Conservation (phyloP, 2,797 vertebrate species). For the Danio kyathit region DNA sequence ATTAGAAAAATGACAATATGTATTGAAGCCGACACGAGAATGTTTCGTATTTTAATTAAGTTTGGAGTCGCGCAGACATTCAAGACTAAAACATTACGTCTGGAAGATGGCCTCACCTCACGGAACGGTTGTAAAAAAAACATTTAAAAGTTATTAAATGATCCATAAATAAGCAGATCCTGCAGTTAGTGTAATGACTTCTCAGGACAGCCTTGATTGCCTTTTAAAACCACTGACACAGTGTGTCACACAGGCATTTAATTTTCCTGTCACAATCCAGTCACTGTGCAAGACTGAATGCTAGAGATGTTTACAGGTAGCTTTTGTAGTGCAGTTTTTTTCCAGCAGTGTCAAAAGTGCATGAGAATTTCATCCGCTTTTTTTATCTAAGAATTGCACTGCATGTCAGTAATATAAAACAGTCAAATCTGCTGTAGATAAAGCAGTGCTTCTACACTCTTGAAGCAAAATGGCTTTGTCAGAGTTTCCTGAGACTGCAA, state of each 20-base stretch:
- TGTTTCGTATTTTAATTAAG: conserved; percentile 72
- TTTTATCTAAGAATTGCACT: not conserved
- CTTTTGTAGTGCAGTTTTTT: not conserved
- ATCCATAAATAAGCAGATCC: conserved; percentile 14
- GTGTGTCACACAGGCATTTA: not conserved
- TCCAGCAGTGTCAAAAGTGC: not conserved
- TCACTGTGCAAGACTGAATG: not conserved
- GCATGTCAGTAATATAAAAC: not conserved
- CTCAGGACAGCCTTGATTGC: not conserved
- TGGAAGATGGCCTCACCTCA: not conserved
- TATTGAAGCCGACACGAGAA: conserved; percentile 69
- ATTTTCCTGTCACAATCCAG: not conserved
- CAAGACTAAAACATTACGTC: conserved; percentile 1
- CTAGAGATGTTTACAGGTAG: conserved; percentile 26
- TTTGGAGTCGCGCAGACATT: conserved; percentile 46
- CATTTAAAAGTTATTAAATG: conserved; percentile 11
- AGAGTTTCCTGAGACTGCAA: not conserved
- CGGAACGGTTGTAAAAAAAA: conserved; percentile 10
- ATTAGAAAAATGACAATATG: conserved; percentile 76
- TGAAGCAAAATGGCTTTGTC: conserved; percentile 22
- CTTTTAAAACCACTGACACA: not conserved
- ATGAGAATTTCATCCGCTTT: not conserved
- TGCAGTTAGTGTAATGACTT: not conserved
- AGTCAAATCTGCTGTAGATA: conserved; percentile 28
- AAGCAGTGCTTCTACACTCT: conserved; percentile 37